phyloP scores from a whole-genome alignment of 2,888 invertebrate species.

The Tiliacea citrago region DNA sequence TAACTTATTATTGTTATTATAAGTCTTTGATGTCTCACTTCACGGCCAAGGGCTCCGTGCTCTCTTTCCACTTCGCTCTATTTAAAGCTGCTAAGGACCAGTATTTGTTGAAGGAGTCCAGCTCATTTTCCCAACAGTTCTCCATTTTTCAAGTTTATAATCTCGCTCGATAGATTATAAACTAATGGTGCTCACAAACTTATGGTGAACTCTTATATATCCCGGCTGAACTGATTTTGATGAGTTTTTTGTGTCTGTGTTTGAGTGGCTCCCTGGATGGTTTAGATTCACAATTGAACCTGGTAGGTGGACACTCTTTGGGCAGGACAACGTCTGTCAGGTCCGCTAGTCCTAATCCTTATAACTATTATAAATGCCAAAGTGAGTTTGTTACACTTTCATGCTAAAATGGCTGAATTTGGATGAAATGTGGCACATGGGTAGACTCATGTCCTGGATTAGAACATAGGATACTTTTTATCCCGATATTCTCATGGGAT shows the following conservation, averaged over 20 bases:
- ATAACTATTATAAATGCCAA: no score
- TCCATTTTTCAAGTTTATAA: no score
- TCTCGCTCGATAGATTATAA: no score
- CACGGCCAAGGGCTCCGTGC: neutral
- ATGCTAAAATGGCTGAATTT: no score
- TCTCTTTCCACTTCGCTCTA: neutral
- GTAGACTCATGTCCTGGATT: no score
- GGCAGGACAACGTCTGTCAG: neutral
- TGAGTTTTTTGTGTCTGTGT: neutral
- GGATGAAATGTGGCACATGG: no score
- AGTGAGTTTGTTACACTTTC: no score
- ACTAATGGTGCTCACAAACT: no score
- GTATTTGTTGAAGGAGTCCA: neutral
- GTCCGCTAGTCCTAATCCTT: neutral
- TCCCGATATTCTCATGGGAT: no score
- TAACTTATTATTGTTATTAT: conserved; percentile 3
- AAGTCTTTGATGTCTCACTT: neutral
- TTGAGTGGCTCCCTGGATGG: neutral
- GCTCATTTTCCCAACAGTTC: neutral
- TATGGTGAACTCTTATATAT: neutral
- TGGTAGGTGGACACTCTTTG: no score
- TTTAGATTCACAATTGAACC: neutral
- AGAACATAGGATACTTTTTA: no score
- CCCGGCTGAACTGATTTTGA: neutral
- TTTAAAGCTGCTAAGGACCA: conserved; percentile 5